A percentile compares a stretch with the other conserved stretches of the same genome.
phyloP scores from a whole-genome alignment of 1,140 invertebrate species.

The Cyclina sinensis region DNA sequence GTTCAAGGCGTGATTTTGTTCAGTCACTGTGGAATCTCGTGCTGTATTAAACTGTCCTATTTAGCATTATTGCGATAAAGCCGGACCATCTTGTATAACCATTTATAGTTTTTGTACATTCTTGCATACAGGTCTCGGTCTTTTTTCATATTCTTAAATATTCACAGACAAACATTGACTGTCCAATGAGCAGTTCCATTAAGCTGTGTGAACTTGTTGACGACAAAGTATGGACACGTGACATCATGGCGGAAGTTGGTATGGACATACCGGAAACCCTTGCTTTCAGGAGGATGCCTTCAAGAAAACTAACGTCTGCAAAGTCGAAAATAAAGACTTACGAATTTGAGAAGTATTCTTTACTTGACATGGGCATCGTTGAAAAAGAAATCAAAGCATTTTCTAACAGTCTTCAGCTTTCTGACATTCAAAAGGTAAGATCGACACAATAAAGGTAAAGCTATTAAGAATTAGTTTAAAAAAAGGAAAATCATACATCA shows the following conservation, averaged over 20 bases:
- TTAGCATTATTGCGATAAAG: too few relatives aligned
- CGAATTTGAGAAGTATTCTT: neutral
- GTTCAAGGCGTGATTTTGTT: too few relatives aligned
- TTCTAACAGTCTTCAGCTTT: neutral
- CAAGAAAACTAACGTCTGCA: neutral
- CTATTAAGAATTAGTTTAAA: too few relatives aligned
- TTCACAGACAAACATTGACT: constrained; percentile 65
- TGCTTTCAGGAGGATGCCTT: constrained; percentile 59
- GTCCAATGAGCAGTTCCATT: constrained; percentile 74
- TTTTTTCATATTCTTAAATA: too few relatives aligned
- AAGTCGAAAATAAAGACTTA: neutral
- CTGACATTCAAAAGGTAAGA: neutral
- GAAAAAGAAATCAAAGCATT: constrained; percentile 5
- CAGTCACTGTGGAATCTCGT: too few relatives aligned
- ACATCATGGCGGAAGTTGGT: constrained; percentile 69
- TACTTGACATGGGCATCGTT: neutral
- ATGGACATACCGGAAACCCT: constrained; percentile 71
- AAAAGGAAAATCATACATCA: too few relatives aligned
- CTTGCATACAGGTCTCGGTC: too few relatives aligned
- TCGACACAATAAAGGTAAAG: too few relatives aligned
- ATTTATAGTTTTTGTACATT: too few relatives aligned
- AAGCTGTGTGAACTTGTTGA: constrained; percentile 70
- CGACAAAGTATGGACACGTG: constrained; percentile 75
- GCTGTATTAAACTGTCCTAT: too few relatives aligned
- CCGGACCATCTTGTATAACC: too few relatives aligned